Evolutionary conservation across 2,113 vertebrate species (phyloP).

Genomic region (Prionailurus bengalensis): DNA sequence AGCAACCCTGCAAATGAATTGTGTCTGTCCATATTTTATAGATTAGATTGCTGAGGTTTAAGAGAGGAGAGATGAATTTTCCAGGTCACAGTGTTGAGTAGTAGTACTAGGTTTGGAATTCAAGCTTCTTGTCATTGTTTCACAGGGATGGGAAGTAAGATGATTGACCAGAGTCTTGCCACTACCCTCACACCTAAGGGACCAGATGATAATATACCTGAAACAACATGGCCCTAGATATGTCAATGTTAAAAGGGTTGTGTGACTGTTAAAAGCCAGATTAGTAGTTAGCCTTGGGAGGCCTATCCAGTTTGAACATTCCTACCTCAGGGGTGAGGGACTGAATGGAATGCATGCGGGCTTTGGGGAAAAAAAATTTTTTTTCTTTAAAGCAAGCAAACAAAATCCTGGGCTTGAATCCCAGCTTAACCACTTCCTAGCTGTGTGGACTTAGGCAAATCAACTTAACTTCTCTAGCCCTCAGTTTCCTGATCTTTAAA

Average conservation of each 20-base stretch:
- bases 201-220: not conserved
- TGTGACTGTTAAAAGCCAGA: not conserved
- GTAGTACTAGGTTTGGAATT: not conserved
- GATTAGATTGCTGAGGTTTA: not conserved
- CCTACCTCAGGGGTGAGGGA: not conserved
- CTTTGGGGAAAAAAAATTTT: not conserved
- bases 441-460: not conserved
- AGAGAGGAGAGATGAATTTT: not conserved
- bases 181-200: not conserved
- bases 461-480: not conserved
- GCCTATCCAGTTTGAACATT: not conserved
- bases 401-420: not conserved
- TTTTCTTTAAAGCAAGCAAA: constrained; percentile 17
- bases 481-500: not conserved
- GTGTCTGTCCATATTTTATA: not conserved
- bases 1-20: not conserved
- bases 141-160: not conserved
- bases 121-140: not conserved
- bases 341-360: not conserved
- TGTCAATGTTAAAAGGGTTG: not conserved
- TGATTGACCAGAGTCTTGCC: not conserved
- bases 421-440: not conserved
- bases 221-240: not conserved
- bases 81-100: not conserved
- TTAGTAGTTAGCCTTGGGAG: not conserved